Evolutionary conservation across 2,113 vertebrate species (phyloP).

Genomic region (Actenoides lindsayi): DNA sequence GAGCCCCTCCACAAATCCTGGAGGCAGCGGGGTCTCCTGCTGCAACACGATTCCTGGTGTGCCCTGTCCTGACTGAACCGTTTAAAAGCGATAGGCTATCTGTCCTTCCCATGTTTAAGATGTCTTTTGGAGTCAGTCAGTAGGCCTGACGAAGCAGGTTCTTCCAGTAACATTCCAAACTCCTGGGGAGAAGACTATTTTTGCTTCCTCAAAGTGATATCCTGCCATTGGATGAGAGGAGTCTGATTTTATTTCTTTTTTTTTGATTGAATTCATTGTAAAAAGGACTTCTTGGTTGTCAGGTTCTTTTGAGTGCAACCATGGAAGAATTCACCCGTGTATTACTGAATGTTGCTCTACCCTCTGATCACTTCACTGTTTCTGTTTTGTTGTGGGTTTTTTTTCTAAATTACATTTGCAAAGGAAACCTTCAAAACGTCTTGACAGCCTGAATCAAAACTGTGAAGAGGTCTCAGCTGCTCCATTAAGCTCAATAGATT

Average conservation of each 20-base stretch:
- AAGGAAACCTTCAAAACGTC: conserved; percentile 3
- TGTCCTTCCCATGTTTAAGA: background rate
- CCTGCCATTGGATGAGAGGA: background rate
- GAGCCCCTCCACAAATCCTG: background rate
- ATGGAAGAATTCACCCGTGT: background rate
- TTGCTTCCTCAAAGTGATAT: background rate
- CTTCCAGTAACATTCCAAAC: background rate
- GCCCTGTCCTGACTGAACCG: background rate
- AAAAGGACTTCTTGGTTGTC: background rate
- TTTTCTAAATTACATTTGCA: background rate
- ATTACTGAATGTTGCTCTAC: background rate
- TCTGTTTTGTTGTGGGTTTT: background rate
- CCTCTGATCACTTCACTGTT: background rate
- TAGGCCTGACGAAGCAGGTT: background rate
- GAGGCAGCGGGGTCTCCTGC: background rate
- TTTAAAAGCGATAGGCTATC: background rate
- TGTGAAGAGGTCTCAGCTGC: conserved; percentile 60
- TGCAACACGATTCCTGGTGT: background rate
- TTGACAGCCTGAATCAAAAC: conserved; percentile 28
- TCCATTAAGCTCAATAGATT: conserved; percentile 22
- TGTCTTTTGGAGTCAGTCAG: background rate
- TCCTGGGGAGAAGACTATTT: background rate
- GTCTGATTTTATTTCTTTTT: background rate
- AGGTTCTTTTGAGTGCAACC: background rate
- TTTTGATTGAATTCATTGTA: background rate